Evolutionary conservation across 2,888 invertebrate species (phyloP), one percentile per base, ranked within the genome.

Genomic region (Cephus nigrinus): DNA sequence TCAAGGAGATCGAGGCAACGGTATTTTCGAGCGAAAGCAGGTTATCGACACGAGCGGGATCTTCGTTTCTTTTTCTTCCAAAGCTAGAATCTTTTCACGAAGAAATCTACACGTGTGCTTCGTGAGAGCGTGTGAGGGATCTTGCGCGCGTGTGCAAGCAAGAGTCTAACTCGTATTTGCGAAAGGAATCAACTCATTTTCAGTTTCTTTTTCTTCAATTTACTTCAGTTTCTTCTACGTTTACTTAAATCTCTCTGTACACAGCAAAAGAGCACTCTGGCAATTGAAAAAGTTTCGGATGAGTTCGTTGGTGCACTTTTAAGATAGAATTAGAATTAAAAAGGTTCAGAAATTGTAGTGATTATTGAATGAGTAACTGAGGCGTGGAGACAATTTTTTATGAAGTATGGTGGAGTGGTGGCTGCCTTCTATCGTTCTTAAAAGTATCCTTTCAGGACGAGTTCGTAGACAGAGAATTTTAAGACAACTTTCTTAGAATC

Each of bases 401-500:
- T 23, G 23, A 9, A 55, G 23, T 55, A 23, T 15, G 23, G 9
- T 9, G 23, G 55, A 23, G 23, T 5, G 9, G 23, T 79, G 78
- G 79, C 82, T 82, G 81, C 80, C 80, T 81, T 80, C 75, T 76
- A 80, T 81, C 75, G 79, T 82, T 82, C 78, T 84, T 83, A 80
- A 79, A 84, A 55, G 78, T 80, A 84, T 80, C 79, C 80, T 80
- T 84, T 82, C 31, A 15, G 83, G 55, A 84, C 80, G 83, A 82
- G 84, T 83, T 82, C 79, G 83, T 86, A 84, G 83, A 23, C 55
- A 23, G 55, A 40, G 40, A 55, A 82, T 84, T 87, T 86, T 86
- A 82, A 81, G 84, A 84, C 80, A 80, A 84, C 85, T 82, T 82
- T 86, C 81, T 86, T 86, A 84, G 82, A 84, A 87, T 87, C 86